These are phyloP conservation scores for Monopterus albus DNA, from an alignment of 2,113 vertebrate genomes.

Conservation along the genomic window DNA sequence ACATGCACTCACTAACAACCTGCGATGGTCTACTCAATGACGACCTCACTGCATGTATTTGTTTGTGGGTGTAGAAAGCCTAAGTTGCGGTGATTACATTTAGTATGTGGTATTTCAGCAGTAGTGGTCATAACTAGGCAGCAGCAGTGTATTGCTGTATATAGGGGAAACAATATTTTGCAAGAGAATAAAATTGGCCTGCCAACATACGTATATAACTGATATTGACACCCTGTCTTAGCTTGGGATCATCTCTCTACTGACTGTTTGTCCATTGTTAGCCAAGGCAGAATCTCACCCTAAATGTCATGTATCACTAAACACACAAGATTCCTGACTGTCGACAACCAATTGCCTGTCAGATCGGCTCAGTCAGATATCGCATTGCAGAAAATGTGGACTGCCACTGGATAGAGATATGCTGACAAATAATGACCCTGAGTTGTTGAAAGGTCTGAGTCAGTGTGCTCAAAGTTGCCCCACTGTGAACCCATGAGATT, in stretches of 20 bases:
- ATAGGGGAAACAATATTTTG: no score
- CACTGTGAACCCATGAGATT: slow-evolving; percentile 15
- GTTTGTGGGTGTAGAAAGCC: no score
- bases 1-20: no score
- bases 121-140: no score
- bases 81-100: no score
- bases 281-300: background rate
- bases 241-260: background rate
- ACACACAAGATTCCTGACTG: background rate
- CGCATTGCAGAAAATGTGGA: background rate
- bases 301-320: background rate
- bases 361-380: slow-evolving; percentile 6
- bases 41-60: no score
- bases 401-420: background rate
- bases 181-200: background rate
- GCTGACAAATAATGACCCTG: slow-evolving; percentile 40
- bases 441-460: slow-evolving; percentile 37
- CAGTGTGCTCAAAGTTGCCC: slow-evolving; percentile 21
- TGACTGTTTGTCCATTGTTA: background rate
- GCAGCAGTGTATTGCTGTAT: no score
- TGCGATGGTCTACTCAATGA: no score
- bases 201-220: background rate
- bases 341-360: slow-evolving; percentile 29
- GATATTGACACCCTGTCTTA: background rate
- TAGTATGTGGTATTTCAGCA: no score